Evolutionary conservation across 2,113 vertebrate genomes (phyloP).

Genomic region (Anser cygnoides): DNA sequence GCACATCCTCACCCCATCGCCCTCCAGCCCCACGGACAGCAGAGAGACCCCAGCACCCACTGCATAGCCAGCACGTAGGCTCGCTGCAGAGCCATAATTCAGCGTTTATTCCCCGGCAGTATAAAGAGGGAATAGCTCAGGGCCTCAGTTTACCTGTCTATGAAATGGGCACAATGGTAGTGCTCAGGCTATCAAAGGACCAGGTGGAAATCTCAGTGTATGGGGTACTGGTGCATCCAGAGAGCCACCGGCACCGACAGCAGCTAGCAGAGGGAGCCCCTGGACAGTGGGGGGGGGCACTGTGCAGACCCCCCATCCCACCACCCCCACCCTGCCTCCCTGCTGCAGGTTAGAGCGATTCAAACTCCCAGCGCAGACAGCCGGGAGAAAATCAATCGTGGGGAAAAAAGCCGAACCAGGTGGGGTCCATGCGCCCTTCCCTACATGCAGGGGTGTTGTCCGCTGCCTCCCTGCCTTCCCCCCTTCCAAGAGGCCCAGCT

Average conservation of each 20-base stretch:
- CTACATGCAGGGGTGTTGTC: neutral
- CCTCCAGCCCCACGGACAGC: accelerated
- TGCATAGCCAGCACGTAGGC: neutral
- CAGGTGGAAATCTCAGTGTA: too few species aligned
- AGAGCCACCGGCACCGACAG: neutral
- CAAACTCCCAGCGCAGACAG: neutral
- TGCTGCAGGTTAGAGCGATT: neutral
- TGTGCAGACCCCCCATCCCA: neutral
- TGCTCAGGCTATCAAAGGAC: neutral
- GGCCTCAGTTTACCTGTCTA: neutral
- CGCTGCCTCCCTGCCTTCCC: neutral
- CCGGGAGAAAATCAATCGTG: neutral
- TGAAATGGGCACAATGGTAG: accelerated
- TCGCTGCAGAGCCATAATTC: neutral
- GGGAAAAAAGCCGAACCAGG: neutral
- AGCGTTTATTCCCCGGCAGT: accelerated
- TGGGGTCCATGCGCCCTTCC: accelerated
- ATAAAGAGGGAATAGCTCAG: accelerated
- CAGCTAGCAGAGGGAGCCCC: accelerated
- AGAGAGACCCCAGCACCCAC: neutral
- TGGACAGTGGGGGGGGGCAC: accelerated
- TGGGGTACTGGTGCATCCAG: neutral
- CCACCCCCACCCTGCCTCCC: neutral
- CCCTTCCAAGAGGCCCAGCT: neutral
- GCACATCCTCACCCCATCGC: neutral